Evolutionary conservation across 35 echinoderm and acorn worm species (phyloP), one percentile per base, ranked within the genome.

Genomic region (Apostichopus californicus): DNA sequence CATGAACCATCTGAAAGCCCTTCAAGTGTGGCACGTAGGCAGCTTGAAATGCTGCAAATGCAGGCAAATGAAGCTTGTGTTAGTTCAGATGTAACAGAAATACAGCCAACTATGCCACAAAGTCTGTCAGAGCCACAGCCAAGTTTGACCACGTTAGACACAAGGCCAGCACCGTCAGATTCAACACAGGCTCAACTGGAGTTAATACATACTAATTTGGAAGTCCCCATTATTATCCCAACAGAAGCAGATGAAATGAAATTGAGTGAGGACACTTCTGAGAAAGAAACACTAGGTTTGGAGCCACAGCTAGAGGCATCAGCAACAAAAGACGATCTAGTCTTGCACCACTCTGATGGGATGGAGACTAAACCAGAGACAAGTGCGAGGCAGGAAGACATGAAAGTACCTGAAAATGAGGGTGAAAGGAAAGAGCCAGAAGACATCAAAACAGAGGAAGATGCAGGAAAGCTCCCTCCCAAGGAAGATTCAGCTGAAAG

Each of bases 121-220:
- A 82, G 28, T 17, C 11, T 82, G 80, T 24, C 80, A n/a, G 80
- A 82, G 80, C 55, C 34, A 9, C 80, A 82, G 22, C 34, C 46
- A 46, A 17, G 12, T 61, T 61, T 75, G 15, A 75, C 17, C n/a
- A 13, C 71, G 4, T n/a, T 75, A 75, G 6, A n/a, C 17, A 75
- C 71, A n/a, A 75, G 71, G n/a, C 15, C 14, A 22, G 7, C 17
- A 75, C 17, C 21, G 6, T 7, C 71, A n/a, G 71, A 75, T 22
- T 8, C 71, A 1, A 14, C n/a, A 7, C 71, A 75, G 71, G 6
- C 6, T 18, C 17, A 13, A 75, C 15, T 75, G 15, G 3, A 18
- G 20, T 18, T 18, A 0, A 68, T 4, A 14, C 64, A 68, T 68
- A 68, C 64, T 18, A 9, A 11, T 18, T 5, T 9, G 64, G 64